A percentile compares a stretch with the other conserved stretches of the same genome.
phyloP scores from a whole-genome alignment of 2,797 vertebrate species.

The Crax fasciolata region DNA sequence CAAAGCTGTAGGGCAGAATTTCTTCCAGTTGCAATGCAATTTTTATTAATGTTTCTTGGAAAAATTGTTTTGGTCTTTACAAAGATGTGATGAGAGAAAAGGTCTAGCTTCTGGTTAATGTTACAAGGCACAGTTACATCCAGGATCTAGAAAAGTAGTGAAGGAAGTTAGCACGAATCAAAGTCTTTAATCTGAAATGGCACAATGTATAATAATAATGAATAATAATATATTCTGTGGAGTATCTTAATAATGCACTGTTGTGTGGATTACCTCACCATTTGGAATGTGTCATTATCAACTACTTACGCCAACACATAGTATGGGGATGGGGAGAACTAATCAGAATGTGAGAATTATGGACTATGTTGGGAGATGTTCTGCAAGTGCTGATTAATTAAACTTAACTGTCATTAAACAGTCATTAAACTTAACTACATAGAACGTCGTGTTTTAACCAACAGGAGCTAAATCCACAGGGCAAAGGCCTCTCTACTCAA shows the following conservation, averaged over 20 bases:
- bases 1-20: not conserved
- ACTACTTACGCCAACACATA: not conserved
- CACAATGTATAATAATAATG: not conserved
- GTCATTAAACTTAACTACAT: not conserved
- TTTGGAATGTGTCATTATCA: not conserved
- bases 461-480: fast-evolving
- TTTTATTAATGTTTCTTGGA: not conserved
- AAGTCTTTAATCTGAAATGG: not conserved
- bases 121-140: not conserved
- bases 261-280: not conserved
- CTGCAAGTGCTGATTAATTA: not conserved
- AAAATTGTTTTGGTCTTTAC: not conserved
- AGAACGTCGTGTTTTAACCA: not conserved
- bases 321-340: not conserved
- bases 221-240: not conserved
- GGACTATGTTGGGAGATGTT: not conserved
- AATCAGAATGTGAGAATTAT: not conserved
- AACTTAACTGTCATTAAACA: not conserved
- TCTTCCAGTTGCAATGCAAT: not conserved
- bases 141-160: not conserved
- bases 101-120: not conserved
- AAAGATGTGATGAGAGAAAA: fast-evolving
- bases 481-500: not conserved
- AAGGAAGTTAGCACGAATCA: not conserved
- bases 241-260: not conserved